Conservation (phyloP, 2,797 vertebrate species). For the Lithobates pipiens region DNA sequence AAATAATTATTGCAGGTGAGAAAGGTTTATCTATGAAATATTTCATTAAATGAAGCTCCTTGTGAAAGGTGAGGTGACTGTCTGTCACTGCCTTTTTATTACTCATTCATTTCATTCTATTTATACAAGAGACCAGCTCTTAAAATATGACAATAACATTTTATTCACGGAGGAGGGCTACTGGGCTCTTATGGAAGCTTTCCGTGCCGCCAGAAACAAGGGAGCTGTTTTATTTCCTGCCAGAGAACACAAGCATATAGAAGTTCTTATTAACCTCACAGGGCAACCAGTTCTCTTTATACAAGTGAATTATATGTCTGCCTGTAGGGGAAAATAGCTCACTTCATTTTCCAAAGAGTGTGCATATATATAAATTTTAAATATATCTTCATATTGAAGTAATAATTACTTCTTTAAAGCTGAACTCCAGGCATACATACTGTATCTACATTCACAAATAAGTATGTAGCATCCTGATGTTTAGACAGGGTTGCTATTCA, state of each 20-base stretch:
- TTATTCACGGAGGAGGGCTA: constrained; percentile 24
- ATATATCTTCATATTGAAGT: no score
- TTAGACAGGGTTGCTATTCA: no score
- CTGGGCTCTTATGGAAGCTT: constrained; percentile 8
- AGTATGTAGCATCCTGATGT: no score
- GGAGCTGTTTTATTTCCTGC: constrained; percentile 12
- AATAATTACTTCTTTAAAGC: no score
- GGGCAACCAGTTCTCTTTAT: constrained; percentile 21
- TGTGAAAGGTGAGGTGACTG: neutral
- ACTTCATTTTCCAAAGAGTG: constrained; percentile 1
- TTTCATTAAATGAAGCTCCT: constrained; percentile 7
- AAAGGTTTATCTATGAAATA: constrained; percentile 22
- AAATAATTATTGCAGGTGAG: constrained; percentile 12
- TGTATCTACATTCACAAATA: no score
- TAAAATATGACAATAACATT: constrained; percentile 45
- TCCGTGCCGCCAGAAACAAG: constrained; percentile 9
- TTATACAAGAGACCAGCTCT: constrained; percentile 16
- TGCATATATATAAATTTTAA: no score
- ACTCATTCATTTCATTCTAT: constrained; percentile 12
- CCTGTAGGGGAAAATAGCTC: constrained; percentile 3
- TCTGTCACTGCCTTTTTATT: neutral
- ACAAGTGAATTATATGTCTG: constrained; percentile 20
- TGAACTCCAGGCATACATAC: no score
- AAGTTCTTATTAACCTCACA: constrained; percentile 52
- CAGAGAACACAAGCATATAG: constrained; percentile 37